Conservation (phyloP, 2,797 vertebrate genomes). For the Myoxocephalus aenaeus region DNA sequence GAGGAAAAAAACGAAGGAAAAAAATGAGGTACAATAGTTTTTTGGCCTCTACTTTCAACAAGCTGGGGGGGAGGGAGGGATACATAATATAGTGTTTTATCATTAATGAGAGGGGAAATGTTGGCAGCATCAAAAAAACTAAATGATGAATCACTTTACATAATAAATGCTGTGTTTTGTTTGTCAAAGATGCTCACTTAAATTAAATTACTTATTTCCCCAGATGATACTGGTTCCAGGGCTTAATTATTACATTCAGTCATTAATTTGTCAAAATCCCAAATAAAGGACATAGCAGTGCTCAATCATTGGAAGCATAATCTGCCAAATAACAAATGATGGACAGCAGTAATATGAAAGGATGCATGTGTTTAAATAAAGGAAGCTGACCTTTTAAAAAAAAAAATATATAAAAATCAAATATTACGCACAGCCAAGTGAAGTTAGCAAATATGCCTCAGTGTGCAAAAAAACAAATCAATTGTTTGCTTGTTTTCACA, state of each 20-base stretch:
- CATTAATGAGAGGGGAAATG: neutral
- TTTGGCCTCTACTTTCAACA: neutral
- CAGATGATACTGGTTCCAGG: neutral
- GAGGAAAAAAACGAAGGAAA: no score
- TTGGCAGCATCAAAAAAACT: neutral
- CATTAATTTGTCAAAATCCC: neutral
- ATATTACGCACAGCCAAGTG: neutral
- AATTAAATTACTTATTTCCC: constrained; percentile 1
- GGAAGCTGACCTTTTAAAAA: neutral
- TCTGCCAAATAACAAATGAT: neutral
- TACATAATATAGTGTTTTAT: neutral
- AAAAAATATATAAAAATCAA: constrained; percentile 1
- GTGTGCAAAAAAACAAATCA: constrained; percentile 5
- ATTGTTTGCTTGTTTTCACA: constrained; percentile 15
- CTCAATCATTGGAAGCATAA: neutral
- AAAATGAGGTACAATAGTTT: neutral
- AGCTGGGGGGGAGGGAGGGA: no score
- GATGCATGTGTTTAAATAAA: neutral
- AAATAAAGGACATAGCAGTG: neutral
- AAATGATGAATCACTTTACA: neutral
- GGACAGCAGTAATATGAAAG: neutral
- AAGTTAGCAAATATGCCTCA: neutral
- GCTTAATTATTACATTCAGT: neutral
- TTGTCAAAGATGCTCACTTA: neutral
- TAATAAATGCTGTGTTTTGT: neutral